These are phyloP conservation scores for Thymallus thymallus DNA, from an alignment of 2,113 vertebrate species.

Conservation along the genomic window DNA sequence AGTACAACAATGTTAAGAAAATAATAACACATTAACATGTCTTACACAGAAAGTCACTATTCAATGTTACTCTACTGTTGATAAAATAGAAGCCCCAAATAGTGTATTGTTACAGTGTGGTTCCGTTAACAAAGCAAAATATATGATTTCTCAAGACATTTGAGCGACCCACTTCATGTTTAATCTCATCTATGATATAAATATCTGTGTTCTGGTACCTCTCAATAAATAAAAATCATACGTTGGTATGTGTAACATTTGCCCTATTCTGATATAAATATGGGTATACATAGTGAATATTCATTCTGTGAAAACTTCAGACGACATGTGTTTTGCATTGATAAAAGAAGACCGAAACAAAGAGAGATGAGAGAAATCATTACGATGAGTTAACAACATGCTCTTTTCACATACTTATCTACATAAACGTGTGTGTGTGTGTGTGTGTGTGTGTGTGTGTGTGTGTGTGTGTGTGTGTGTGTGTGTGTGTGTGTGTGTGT, in stretches of 20 bases:
- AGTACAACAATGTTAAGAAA: slow-evolving; percentile 68
- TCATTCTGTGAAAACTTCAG: slow-evolving; percentile 21
- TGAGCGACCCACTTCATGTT: too few species aligned
- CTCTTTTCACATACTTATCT: not conserved
- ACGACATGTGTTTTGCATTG: slow-evolving; percentile 14
- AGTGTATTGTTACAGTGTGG: slow-evolving; percentile 57
- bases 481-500: not conserved
- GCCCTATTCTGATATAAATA: slow-evolving; percentile 48
- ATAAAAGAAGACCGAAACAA: not conserved
- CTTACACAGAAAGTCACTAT: slow-evolving; percentile 53
- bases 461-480: not conserved
- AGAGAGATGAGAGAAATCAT: not conserved
- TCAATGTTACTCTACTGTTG: slow-evolving; percentile 29
- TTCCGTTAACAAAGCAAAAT: not conserved
- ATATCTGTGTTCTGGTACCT: slow-evolving; percentile 63
- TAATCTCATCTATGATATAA: slow-evolving; percentile 16
- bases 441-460: not conserved
- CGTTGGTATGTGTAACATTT: slow-evolving; percentile 49
- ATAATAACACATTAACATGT: slow-evolving; percentile 42
- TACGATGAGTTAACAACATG: not conserved
- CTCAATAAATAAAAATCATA: slow-evolving; percentile 64
- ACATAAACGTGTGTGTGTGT: not conserved
- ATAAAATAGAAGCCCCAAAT: slow-evolving; percentile 68
- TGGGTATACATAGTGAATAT: slow-evolving; percentile 28
- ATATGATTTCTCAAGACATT: slow-evolving; percentile 9